Evolutionary conservation across 2,888 invertebrate species (phyloP).

Genomic region (Mongoloraphidia duomilia): DNA sequence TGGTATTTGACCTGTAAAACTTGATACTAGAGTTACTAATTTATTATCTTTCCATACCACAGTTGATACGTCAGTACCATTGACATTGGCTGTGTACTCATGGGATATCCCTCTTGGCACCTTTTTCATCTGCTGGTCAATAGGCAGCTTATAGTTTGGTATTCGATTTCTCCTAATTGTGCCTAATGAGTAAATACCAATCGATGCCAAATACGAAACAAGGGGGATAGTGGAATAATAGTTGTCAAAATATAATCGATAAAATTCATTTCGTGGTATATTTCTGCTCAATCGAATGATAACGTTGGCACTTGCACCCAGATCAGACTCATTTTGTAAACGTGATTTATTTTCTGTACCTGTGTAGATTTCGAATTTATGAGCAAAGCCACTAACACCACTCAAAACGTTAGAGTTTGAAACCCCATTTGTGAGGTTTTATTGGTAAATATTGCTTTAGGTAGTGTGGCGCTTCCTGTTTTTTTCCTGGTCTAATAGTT

Average conservation of each 20-base stretch:
- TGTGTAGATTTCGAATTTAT: constrained; percentile 22
- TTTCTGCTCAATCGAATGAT: constrained; percentile 21
- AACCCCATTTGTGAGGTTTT: constrained; percentile 26
- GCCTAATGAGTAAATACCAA: constrained; percentile 19
- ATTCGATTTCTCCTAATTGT: constrained; percentile 21
- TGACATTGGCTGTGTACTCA: constrained; percentile 15
- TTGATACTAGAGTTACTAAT: constrained; percentile 16
- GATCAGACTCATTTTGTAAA: constrained; percentile 18
- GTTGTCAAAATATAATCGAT: constrained; percentile 22
- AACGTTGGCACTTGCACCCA: constrained; percentile 21
- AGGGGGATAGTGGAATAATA: constrained; percentile 19
- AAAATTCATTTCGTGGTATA: constrained; percentile 19
- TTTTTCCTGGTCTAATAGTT: no score
- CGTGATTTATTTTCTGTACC: constrained; percentile 17
- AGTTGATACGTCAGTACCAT: constrained; percentile 14
- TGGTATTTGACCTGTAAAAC: constrained; percentile 11
- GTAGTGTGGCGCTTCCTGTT: no score
- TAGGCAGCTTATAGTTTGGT: constrained; percentile 21
- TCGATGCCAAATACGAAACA: constrained; percentile 15
- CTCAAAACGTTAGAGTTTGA: constrained; percentile 18
- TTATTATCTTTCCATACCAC: constrained; percentile 17
- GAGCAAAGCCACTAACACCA: constrained; percentile 19
- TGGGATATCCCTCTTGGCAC: constrained; percentile 14
- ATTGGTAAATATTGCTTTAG: constrained; percentile 22
- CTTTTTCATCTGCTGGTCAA: constrained; percentile 18